Percentiles rank a stretch among this genome's conserved stretches.
Evolutionary conservation across 2,888 invertebrate species (phyloP).

Genomic region (Amblyjoppa fuscipennis): DNA sequence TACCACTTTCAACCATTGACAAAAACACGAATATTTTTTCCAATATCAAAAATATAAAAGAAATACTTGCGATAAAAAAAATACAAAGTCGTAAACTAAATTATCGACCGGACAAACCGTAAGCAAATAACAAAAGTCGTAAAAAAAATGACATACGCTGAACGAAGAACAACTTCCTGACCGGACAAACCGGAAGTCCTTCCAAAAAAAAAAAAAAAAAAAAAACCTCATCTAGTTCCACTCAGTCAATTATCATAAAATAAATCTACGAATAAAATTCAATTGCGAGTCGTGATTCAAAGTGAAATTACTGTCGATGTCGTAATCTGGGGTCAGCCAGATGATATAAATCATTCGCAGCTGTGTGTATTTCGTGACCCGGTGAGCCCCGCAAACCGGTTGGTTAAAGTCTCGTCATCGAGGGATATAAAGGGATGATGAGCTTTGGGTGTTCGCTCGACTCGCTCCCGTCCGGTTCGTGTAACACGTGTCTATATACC

Average conservation of each 20-base stretch:
- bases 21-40: not conserved
- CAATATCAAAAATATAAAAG: not conserved
- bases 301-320: not conserved
- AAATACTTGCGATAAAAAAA: not conserved
- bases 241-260: not conserved
- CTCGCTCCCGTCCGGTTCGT: not conserved
- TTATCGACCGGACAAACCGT: not conserved
- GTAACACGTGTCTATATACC: too few relatives aligned
- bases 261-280: not conserved
- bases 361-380: constrained; percentile 21
- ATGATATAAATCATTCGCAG: constrained; percentile 18
- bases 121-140: not conserved
- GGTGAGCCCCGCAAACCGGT: not conserved
- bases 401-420: constrained; percentile 19
- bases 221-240: not conserved
- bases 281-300: not conserved
- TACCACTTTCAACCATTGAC: constrained; percentile 24
- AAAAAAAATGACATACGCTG: not conserved
- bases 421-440: constrained; percentile 30
- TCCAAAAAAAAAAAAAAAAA: not conserved
- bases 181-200: not conserved
- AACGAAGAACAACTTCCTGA: not conserved
- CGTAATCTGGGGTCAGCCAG: not conserved
- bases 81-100: not conserved
- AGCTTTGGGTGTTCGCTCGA: constrained; percentile 10